Percentiles rank a stretch among this genome's conserved stretches.
Conservation (phyloP, 2,113 vertebrate species). For the Nothobranchius kuhntae region DNA sequence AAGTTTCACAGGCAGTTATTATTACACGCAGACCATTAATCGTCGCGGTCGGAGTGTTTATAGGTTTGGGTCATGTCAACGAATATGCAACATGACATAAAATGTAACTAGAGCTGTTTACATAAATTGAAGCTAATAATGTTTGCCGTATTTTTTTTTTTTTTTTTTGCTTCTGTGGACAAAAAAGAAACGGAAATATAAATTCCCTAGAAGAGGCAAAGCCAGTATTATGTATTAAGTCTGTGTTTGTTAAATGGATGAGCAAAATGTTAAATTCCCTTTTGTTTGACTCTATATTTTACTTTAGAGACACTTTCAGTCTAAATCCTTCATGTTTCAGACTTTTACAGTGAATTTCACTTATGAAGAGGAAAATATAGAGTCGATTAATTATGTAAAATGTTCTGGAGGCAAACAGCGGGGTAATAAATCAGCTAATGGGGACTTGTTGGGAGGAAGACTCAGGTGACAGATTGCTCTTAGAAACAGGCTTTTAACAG, state of each 20-base stretch:
- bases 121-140: slow-evolving; percentile 8
- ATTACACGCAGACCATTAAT: slow-evolving; percentile 18
- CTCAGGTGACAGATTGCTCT: not conserved
- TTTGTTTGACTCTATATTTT: not conserved
- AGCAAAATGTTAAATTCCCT: not conserved
- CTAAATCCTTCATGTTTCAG: not conserved
- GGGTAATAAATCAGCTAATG: slow-evolving; percentile 3
- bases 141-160: not conserved
- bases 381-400: not conserved
- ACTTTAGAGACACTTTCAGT: not conserved
- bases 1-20: slow-evolving; percentile 42
- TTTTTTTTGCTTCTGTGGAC: not conserved
- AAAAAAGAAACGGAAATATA: too few relatives aligned
- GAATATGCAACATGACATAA: slow-evolving; percentile 11
- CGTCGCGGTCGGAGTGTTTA: slow-evolving; percentile 32
- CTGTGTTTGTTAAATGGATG: not conserved
- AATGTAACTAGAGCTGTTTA: slow-evolving; percentile 13
- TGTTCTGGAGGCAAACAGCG: not conserved
- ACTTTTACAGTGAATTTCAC: not conserved
- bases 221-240: not conserved
- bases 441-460: not conserved
- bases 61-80: slow-evolving; percentile 32
- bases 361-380: not conserved
- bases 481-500: not conserved
- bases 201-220: too few relatives aligned